Conservation (phyloP, 1,140 invertebrate species). For the Drosophila sturtevanti region DNA sequence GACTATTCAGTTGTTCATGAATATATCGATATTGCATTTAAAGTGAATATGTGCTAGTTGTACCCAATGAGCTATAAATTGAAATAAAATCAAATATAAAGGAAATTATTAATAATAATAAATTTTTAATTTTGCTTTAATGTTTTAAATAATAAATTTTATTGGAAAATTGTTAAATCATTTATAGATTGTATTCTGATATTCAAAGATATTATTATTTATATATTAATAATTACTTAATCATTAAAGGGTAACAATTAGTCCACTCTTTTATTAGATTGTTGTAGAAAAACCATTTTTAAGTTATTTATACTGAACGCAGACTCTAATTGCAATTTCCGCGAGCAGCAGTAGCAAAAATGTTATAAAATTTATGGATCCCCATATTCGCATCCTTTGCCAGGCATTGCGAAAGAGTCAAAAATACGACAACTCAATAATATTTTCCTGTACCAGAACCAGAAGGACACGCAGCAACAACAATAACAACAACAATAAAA, state of each 20-base stretch:
- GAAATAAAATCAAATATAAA: too few species aligned
- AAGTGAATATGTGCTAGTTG: too few species aligned
- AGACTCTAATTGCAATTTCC: slow-evolving; percentile 77
- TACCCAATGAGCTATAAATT: too few species aligned
- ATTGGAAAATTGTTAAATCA: too few species aligned
- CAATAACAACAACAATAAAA: slow-evolving; percentile 12
- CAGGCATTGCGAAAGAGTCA: slow-evolving; percentile 20
- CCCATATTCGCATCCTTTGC: neutral
- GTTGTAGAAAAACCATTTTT: slow-evolving; percentile 36
- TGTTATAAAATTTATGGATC: slow-evolving; percentile 69
- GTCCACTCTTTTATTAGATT: neutral
- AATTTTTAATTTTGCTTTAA: too few species aligned
- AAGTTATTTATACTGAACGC: slow-evolving; percentile 67
- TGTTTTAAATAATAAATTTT: too few species aligned
- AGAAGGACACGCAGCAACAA: neutral
- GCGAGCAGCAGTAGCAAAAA: slow-evolving; percentile 59
- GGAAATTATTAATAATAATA: too few species aligned
- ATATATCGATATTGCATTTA: too few species aligned
- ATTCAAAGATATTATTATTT: too few species aligned
- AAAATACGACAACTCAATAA: slow-evolving; percentile 59
- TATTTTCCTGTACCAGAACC: slow-evolving; percentile 30
- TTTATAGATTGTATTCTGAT: too few species aligned
- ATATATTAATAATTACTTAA: too few species aligned
- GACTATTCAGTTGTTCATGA: too few species aligned
- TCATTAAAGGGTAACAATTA: slow-evolving; percentile 9